Conservation (phyloP, 2,113 vertebrate species). For the Pomatorhinus ruficollis region DNA sequence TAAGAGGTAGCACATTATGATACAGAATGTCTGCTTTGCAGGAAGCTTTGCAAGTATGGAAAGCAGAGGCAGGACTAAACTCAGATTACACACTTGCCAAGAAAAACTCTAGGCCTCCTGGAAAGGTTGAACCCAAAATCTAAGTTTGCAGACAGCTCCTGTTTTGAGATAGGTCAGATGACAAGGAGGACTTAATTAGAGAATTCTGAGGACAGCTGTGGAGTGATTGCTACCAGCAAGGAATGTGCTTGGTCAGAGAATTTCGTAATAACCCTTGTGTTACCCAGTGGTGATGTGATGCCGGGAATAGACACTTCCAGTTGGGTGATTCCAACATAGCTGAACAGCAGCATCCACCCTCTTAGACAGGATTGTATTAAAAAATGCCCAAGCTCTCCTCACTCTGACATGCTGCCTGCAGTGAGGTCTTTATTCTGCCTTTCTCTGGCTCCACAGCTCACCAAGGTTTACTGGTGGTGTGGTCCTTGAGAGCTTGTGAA, state of each 20-base stretch:
- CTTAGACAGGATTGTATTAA: not conserved
- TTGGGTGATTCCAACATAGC: not conserved
- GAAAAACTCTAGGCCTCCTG: not conserved
- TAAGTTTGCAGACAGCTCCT: not conserved
- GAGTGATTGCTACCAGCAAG: not conserved
- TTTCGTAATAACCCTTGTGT: not conserved
- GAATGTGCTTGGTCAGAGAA: not conserved
- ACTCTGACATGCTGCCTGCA: not conserved
- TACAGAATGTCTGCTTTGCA: not conserved
- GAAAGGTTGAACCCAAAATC: slow-evolving; percentile 13
- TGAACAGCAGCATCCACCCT: not conserved
- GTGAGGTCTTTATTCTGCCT: not conserved
- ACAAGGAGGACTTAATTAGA: not conserved
- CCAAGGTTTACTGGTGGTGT: not conserved
- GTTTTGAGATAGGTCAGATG: slow-evolving; percentile 8
- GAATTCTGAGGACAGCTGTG: not conserved
- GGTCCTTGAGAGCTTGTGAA: not conserved
- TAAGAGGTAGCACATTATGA: not conserved
- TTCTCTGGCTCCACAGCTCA: not conserved
- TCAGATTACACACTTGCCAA: not conserved
- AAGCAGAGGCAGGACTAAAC: not conserved
- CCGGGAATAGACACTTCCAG: not conserved
- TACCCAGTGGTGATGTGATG: not conserved
- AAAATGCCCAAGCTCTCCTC: not conserved
- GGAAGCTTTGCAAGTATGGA: not conserved